phyloP scores from a whole-genome alignment of 2,888 invertebrate genomes.

The Panzeria rudis region DNA sequence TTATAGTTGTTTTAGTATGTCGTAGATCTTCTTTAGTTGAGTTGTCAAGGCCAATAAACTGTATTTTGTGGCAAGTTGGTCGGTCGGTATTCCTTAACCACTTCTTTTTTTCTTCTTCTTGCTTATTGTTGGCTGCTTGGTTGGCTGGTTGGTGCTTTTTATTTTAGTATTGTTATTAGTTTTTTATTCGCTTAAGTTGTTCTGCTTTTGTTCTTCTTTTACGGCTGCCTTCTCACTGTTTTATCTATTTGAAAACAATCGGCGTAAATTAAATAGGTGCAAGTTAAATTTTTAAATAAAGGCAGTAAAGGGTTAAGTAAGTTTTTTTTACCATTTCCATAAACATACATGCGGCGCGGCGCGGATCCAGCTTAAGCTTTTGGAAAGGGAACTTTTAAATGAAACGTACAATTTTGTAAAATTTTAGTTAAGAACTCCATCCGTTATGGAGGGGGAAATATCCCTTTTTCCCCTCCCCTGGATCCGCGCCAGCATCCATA shows the following conservation, averaged over 20 bases:
- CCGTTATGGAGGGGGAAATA: too few relatives aligned
- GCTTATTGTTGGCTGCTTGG: constrained; percentile 20
- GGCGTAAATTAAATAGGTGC: neutral
- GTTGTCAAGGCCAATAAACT: constrained; percentile 69
- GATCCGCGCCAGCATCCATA: too few relatives aligned
- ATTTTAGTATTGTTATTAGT: constrained; percentile 3
- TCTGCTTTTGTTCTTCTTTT: constrained; percentile 43
- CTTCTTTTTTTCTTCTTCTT: constrained; percentile 52
- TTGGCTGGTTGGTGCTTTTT: constrained; percentile 22
- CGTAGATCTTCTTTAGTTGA: constrained; percentile 59
- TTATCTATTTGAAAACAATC: constrained; percentile 53
- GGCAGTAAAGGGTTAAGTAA: neutral
- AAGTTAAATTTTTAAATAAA: constrained; percentile 1
- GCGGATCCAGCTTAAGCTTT: too few relatives aligned
- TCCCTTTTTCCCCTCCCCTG: too few relatives aligned
- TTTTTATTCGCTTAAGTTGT: constrained; percentile 29
- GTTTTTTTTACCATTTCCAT: too few relatives aligned
- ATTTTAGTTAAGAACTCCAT: too few relatives aligned
- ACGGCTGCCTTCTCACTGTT: constrained; percentile 39
- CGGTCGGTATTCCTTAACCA: constrained; percentile 49
- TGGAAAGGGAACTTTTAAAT: too few relatives aligned
- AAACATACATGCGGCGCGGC: too few relatives aligned
- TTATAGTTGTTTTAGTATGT: neutral
- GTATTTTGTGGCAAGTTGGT: constrained; percentile 59
- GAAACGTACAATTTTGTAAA: too few relatives aligned